Base-by-base conservation (phyloP, 2,797 vertebrate genomes). In the Megalops cyprinoides region DNA sequence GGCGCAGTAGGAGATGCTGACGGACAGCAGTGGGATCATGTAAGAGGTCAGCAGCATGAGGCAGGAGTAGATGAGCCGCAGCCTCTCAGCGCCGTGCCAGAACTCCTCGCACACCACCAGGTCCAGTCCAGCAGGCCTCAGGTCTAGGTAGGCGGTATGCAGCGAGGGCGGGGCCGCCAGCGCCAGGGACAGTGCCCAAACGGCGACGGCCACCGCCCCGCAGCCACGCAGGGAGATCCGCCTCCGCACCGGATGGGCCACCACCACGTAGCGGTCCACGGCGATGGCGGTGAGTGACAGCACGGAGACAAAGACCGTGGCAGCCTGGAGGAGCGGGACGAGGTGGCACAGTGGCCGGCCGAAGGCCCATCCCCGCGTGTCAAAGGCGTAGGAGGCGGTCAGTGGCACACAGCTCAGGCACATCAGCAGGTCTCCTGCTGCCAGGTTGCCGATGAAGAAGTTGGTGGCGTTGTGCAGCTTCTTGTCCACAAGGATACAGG, bases 381-480 rank as follows among this genome's bases (percentile, higher is more conserved):
- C 92, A 0, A 96, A 95, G 82, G 95, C 95, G 0, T 95, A 96
- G 0, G 95, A 95, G 4, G 89, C 93, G 0, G 95, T 95, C 74
- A 94, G 87, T 0, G 95, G 95, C 55, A 95, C 93, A 3, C 95
- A 96, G 81, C 91, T 94, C 84, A 96, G 86, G 76, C 94, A 95
- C 95, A 96, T 95, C 81, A 96, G 90, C 82, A 95, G 90, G 87
- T 96, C 95, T 3, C 93, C 92, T 0, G 92, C 91, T 0, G 95
- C 93, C 37, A 96, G 88, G 87, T 95, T 96, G n/a, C 94, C 94
- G 0, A 96, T 93, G 88, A 96, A 96, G 87, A 95, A 87, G 87
- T 96, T 95, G 81, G 94, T 95, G 84, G 93, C 93, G 14, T 94
- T 95, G 90, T 95, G 94, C 12, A 95, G 94, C 81, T 95, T 95